These are phyloP conservation scores for Dendrophyllia cribrosa DNA, from an alignment of 64 coral and sea anemone species.

Conservation along the genomic window DNA sequence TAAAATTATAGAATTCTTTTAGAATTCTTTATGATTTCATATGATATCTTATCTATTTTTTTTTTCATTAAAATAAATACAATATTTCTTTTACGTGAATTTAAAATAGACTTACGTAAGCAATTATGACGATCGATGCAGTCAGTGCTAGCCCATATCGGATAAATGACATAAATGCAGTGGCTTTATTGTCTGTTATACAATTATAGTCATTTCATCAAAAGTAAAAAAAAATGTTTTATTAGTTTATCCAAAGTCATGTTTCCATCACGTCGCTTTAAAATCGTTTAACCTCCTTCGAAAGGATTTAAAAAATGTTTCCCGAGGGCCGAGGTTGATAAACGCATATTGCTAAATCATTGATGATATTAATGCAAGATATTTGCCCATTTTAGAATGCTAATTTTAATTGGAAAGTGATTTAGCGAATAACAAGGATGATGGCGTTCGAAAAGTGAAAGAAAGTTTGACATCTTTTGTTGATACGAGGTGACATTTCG, in stretches of 20 bases:
- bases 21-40: background rate
- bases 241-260: too few species aligned
- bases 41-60: constrained; percentile 3
- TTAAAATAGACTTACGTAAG: background rate
- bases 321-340: background rate
- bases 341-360: background rate
- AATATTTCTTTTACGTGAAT: background rate
- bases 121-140: too few species aligned
- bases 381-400: background rate
- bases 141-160: too few species aligned
- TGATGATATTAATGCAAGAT: background rate
- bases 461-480: too few species aligned
- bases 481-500: too few species aligned
- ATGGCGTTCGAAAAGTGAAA: background rate
- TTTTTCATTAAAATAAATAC: background rate
- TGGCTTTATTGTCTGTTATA: too few species aligned
- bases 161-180: too few species aligned
- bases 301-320: background rate
- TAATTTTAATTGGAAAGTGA: background rate
- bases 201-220: background rate
- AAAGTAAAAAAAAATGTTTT: too few species aligned
- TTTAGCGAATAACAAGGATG: background rate
- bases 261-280: background rate
- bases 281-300: background rate
- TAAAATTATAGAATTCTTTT: background rate